Percentiles rank a stretch among this genome's conserved stretches.
Conservation (phyloP, 1,140 invertebrate species). For the Zaprionus kolodkinae region DNA sequence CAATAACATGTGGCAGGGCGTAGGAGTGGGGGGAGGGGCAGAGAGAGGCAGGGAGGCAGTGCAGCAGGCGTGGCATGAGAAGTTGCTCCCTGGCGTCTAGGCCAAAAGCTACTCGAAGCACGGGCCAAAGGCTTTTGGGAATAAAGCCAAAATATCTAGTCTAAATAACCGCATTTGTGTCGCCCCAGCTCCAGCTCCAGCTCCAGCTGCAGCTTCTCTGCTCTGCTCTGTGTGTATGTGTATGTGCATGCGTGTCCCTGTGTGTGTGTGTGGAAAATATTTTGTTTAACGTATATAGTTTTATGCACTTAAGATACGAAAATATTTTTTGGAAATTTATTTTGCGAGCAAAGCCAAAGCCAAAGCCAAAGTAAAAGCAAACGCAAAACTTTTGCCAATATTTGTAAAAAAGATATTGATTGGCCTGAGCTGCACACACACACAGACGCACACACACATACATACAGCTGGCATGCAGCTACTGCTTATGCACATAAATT, state of each 20-base stretch:
- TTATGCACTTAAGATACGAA: constrained; percentile 81
- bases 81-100: constrained; percentile 40
- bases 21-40: neutral
- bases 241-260: constrained; percentile 15
- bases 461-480: constrained; percentile 25
- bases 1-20: constrained; percentile 10
- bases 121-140: constrained; percentile 74
- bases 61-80: constrained; percentile 39
- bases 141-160: constrained; percentile 73
- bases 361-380: constrained; percentile 63
- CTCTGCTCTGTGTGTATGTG: neutral
- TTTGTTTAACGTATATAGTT: constrained; percentile 83
- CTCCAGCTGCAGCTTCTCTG: neutral
- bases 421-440: constrained; percentile 50
- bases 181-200: neutral
- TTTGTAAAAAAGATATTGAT: constrained; percentile 83
- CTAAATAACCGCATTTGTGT: constrained; percentile 75
- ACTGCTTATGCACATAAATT: constrained; percentile 71
- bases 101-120: constrained; percentile 68
- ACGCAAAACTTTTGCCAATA: constrained; percentile 78
- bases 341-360: constrained; percentile 28
- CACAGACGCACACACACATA: constrained; percentile 26
- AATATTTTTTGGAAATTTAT: constrained; percentile 71
- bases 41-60: too few relatives aligned
- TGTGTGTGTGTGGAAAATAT: constrained; percentile 66